These are phyloP conservation scores for Drosophila merina DNA, from an alignment of 2,888 invertebrate species.

Conservation along the genomic window DNA sequence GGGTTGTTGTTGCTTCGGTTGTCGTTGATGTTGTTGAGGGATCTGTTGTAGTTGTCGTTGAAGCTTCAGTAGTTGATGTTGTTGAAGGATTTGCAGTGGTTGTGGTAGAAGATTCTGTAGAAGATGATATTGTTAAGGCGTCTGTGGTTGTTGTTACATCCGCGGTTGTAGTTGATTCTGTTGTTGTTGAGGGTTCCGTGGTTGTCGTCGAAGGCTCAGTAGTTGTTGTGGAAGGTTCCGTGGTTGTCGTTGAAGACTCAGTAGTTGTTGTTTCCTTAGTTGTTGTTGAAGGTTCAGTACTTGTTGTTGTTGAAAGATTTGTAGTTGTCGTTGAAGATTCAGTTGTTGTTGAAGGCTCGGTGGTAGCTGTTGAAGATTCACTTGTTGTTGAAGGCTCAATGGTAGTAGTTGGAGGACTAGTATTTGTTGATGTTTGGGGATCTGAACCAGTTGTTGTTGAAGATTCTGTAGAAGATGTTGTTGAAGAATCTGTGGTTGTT, in stretches of 20 bases:
- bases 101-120: not conserved
- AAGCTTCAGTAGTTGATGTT: not conserved
- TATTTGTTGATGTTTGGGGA: not conserved
- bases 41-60: not conserved
- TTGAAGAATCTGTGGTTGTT: not conserved
- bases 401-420: not conserved
- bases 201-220: not conserved
- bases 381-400: not conserved
- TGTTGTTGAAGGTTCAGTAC: not conserved
- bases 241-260: not conserved
- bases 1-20: not conserved
- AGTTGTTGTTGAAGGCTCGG: conserved; percentile 2
- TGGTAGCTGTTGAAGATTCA: no score
- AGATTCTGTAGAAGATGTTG: not conserved
- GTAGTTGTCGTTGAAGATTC: not conserved
- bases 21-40: not conserved
- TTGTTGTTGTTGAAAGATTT: not conserved
- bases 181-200: not conserved
- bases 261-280: not conserved
- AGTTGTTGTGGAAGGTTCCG: not conserved
- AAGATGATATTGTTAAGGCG: not conserved
- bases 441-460: not conserved
- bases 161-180: not conserved
- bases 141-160: not conserved
- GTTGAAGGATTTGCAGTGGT: not conserved